A percentile compares a stretch with the other conserved stretches of the same genome.
These are phyloP conservation scores for Trididemnum nubilum DNA, from an alignment of 23 tunicate species.

Conservation along the genomic window DNA sequence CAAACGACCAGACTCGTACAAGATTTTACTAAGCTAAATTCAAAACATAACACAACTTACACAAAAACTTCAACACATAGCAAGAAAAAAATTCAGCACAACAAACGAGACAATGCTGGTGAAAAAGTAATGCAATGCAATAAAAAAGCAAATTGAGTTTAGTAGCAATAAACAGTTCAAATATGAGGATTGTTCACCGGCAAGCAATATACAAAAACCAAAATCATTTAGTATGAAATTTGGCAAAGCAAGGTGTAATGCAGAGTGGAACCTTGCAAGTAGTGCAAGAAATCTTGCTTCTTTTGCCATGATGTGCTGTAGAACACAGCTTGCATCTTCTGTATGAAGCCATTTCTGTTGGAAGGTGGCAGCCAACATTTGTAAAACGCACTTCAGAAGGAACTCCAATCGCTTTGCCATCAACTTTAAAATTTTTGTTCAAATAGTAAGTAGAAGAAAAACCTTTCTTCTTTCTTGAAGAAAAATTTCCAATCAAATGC, in stretches of 20 bases:
- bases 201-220: too few relatives aligned
- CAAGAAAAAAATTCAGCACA: too few relatives aligned
- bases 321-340: slow-evolving; percentile 24
- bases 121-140: too few relatives aligned
- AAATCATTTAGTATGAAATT: slow-evolving; percentile 18
- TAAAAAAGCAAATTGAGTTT: too few relatives aligned
- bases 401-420: slow-evolving; percentile 15
- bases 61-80: too few relatives aligned
- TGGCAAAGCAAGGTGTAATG: slow-evolving; percentile 26
- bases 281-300: slow-evolving; percentile 18
- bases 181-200: too few relatives aligned
- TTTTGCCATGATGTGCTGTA: slow-evolving; percentile 5
- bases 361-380: slow-evolving; percentile 15
- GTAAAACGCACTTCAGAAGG: not conserved
- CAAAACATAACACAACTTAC: too few relatives aligned
- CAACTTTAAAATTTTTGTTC: not conserved
- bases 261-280: slow-evolving; percentile 30
- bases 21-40: too few relatives aligned
- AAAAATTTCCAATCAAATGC: not conserved
- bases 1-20: too few relatives aligned
- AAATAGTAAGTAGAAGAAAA: slow-evolving; percentile 4
- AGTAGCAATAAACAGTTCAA: too few relatives aligned
- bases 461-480: slow-evolving; percentile 10
- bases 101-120: too few relatives aligned
- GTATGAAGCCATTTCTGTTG: not conserved